These are phyloP conservation scores for Astyanax mexicanus DNA, from an alignment of 2,797 vertebrate genomes.

Conservation along the genomic window DNA sequence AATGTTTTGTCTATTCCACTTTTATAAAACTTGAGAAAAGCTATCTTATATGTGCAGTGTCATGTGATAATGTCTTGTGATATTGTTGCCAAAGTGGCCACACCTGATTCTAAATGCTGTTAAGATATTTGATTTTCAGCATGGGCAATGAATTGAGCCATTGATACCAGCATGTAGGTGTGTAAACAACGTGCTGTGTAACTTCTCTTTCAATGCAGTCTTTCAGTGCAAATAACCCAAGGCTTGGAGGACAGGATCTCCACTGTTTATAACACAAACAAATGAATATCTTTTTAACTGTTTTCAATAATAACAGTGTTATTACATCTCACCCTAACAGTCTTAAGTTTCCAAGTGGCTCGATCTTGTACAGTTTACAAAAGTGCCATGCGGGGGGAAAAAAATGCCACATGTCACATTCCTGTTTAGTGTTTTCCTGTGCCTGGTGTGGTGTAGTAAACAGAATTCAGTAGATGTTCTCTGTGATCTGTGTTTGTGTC, in stretches of 20 bases:
- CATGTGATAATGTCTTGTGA: too few species aligned
- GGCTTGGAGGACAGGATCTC: neutral
- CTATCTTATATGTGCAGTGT: too few species aligned
- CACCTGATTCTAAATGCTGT: too few species aligned
- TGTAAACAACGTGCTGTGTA: too few species aligned
- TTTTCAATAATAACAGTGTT: neutral
- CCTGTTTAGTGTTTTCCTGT: neutral
- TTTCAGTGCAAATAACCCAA: neutral
- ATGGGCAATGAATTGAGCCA: neutral
- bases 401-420: neutral
- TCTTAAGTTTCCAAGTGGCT: too few species aligned
- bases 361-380: too few species aligned
- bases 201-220: neutral
- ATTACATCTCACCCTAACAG: neutral
- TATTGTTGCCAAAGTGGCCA: too few species aligned
- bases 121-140: neutral
- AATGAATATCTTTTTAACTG: too few species aligned
- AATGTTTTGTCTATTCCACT: too few species aligned
- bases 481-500: slow-evolving; percentile 32
- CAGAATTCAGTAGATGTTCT: neutral
- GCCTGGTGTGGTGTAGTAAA: neutral
- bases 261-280: neutral
- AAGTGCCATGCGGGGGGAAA: neutral
- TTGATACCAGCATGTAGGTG: too few species aligned
- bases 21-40: too few species aligned